Base-by-base conservation (phyloP, 2,797 vertebrate species). In the Cuculus canorus region DNA sequence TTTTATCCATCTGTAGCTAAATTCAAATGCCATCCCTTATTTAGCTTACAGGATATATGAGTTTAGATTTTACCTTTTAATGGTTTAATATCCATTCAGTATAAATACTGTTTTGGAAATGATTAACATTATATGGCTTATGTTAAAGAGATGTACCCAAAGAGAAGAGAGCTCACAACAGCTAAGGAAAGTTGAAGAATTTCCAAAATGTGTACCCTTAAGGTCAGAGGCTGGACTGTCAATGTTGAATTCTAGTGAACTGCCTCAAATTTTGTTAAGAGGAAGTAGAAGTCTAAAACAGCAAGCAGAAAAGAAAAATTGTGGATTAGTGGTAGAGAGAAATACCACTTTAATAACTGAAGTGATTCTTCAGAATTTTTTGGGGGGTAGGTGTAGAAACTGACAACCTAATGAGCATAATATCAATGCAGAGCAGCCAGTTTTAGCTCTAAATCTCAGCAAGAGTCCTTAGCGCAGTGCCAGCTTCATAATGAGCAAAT, bases 331-430 rank as follows among this genome's bases (percentile, higher is more conserved):
- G 25, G 10, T 57, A 7, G 30, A 88, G 27, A 88, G 50, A 88
- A 92, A 86, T 39, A 79, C 11, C 54, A 86, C 30, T 56, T 91
- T 87, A 94, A 77, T 70, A 93, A 86, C 54, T 63, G 70, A 90
- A 92, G 63, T 70, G 3, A 90, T 45, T 70, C 48, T 88, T 95
- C 47, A 59, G 64, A 71, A 17, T 63, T 45, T 69, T 16, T 45
- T 39, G 50, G 53, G 47, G 9, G 41, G 82, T 72, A 59, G 47
- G 3, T 13, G 69, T 92, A 90, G 88, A 82, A 92, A 92, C 33
- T 21, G 37, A 73, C 3, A 84, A 70, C 27, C 18, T 94, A 96
- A 96, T 63, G 66, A 95, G 76, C 66, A 63, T 11, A 59, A 24
- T 37, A 48, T 13, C n/a, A 79, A 77, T 1, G 2, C 41, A 86